A percentile compares a stretch with the other conserved stretches of the same genome.
phyloP scores from a whole-genome alignment of 2,888 invertebrate genomes.

The Aelia acuminata region DNA sequence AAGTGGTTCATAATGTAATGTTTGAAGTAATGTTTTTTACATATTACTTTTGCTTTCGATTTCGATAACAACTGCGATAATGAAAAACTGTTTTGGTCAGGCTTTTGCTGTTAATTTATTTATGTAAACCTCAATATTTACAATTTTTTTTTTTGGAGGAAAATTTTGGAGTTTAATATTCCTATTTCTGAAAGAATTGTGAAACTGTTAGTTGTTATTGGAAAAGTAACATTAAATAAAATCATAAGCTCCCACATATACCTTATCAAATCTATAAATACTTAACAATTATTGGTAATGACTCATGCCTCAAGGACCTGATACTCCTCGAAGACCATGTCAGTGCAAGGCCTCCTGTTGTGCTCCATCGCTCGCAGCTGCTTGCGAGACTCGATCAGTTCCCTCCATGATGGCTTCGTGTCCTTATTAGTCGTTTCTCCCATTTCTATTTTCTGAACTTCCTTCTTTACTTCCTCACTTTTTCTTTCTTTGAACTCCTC shows the following conservation, averaged over 20 bases:
- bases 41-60: too few relatives aligned
- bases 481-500: slow-evolving; percentile 73
- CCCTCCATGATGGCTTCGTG: slow-evolving; percentile 63
- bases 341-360: slow-evolving; percentile 67
- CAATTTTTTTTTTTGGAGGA: too few relatives aligned
- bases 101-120: too few relatives aligned
- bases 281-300: neutral
- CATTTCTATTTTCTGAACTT: slow-evolving; percentile 69
- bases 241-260: neutral
- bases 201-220: neutral
- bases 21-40: too few relatives aligned
- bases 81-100: too few relatives aligned
- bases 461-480: slow-evolving; percentile 75
- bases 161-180: too few relatives aligned
- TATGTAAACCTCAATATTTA: too few relatives aligned
- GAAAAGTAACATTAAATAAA: neutral
- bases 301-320: slow-evolving; percentile 72
- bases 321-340: slow-evolving; percentile 88
- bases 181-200: too few relatives aligned
- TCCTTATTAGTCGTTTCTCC: slow-evolving; percentile 69
- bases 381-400: slow-evolving; percentile 91
- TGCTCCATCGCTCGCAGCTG: slow-evolving; percentile 81
- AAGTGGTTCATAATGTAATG: neutral
- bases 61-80: too few relatives aligned
- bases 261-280: neutral